Conservation (phyloP, 2,113 vertebrate species). For the Oreotragus oreotragus region DNA sequence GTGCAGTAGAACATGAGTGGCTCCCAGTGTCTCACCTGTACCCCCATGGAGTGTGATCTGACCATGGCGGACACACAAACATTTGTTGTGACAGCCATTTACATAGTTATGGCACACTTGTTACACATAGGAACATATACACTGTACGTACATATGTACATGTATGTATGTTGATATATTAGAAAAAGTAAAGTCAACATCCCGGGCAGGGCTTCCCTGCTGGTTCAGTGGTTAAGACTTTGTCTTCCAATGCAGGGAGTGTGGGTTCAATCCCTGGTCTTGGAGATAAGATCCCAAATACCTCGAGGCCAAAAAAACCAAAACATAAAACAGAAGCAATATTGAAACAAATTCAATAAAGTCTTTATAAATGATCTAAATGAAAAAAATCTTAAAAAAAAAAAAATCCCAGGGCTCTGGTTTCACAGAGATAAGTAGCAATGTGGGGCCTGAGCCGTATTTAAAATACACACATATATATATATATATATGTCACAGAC, state of each 20-base stretch:
- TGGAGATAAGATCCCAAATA: not conserved
- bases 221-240: not conserved
- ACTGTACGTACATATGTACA: rapidly evolving
- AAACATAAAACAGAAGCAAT: not conserved
- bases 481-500: rapidly evolving
- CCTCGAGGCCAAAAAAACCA: not conserved
- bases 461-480: not conserved
- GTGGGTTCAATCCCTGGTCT: not conserved
- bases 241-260: not conserved
- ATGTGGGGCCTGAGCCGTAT: not conserved
- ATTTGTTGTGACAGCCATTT: not conserved
- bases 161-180: not conserved
- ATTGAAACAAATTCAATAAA: not conserved
- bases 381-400: not conserved
- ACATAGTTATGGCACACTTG: too few species aligned
- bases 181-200: not conserved
- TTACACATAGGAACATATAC: rapidly evolving
- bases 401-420: not conserved
- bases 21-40: rapidly evolving
- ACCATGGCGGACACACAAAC: not conserved
- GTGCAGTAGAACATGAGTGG: too few species aligned
- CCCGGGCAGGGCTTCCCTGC: not conserved
- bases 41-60: not conserved
- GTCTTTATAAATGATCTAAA: not conserved
- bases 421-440: not conserved